phyloP scores from a whole-genome alignment of 53 echinoderm and acorn worm species.

The Temnopleurus reevesii region DNA sequence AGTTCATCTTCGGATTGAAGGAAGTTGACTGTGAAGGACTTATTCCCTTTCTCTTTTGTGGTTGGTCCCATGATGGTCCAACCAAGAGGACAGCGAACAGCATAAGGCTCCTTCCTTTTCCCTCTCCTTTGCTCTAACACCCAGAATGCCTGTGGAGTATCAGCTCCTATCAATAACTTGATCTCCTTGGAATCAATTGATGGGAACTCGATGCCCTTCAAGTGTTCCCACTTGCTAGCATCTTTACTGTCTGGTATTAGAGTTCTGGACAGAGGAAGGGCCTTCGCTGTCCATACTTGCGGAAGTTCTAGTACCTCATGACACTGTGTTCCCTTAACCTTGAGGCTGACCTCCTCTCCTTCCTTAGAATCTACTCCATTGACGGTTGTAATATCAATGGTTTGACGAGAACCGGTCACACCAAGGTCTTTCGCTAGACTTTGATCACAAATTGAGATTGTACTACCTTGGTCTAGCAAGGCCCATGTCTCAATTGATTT shows the following conservation, averaged over 20 bases:
- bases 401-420: too few relatives aligned
- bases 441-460: constrained; percentile 49
- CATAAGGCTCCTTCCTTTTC: constrained; percentile 63
- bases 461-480: constrained; percentile 54
- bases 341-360: constrained; percentile 49
- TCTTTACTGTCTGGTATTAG: constrained; percentile 42
- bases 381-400: too few relatives aligned
- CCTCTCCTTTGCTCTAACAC: constrained; percentile 58
- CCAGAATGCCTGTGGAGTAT: constrained; percentile 67
- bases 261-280: constrained; percentile 47
- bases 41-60: background rate
- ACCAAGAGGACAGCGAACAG: constrained; percentile 41
- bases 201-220: constrained; percentile 36
- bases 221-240: constrained; percentile 46
- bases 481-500: constrained; percentile 55
- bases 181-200: constrained; percentile 18
- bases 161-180: constrained; percentile 45
- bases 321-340: constrained; percentile 19
- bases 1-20: background rate
- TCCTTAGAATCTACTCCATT: background rate
- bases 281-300: constrained; percentile 57
- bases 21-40: background rate
- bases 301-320: constrained; percentile 34
- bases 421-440: constrained; percentile 40
- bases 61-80: constrained; percentile 56